Evolutionary conservation across 2,888 invertebrate species (phyloP), one percentile per base, ranked within the genome.

Genomic region (Blastobasis lacticolella): DNA sequence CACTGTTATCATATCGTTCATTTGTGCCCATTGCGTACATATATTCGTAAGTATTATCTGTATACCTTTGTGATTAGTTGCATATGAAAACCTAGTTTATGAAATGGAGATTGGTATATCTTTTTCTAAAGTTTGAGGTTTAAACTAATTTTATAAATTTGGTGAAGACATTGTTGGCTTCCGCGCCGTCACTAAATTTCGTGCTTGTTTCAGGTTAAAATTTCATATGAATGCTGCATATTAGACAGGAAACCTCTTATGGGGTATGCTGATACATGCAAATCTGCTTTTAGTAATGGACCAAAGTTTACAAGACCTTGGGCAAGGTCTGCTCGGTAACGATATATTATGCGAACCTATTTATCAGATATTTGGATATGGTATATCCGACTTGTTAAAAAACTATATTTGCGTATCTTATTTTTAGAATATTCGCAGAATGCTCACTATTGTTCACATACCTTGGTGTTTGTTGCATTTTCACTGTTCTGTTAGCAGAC

Each of bases 401-500:
- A 40, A 40, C 6, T 40, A 40, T 40, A 5, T 42, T 42, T n/a
- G 42, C 38, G 37, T 46, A 23, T 23, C 23, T 23, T 23, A 23
- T 23, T 79, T 80, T 51, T 78, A 88, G 88, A 47, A 54, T 79
- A 23, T 80, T 86, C 61, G 92, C 93, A 0, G 93, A 94, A 61
- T 78, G 89, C 43, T 90, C 92, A 0, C 72, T 94, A 48, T 89
- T 92, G 61, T 86, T 91, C 10, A 94, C 94, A 0, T 94, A 94
- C 69, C 86, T 91, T 46, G 92, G 93, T 10, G 93, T 94, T 0
- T 90, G 90, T 54, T 93, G 93, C 62, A 94, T 95, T n/a, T 95
- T 94, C 69, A 90, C 94, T 1, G 92, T 95, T 5, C 92, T 95
- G 61, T 92, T 95, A 61, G 90, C 94, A 1, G 91, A 90, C 59